Conservation (phyloP, 2,888 invertebrate species). For the Ceramica pisi region DNA sequence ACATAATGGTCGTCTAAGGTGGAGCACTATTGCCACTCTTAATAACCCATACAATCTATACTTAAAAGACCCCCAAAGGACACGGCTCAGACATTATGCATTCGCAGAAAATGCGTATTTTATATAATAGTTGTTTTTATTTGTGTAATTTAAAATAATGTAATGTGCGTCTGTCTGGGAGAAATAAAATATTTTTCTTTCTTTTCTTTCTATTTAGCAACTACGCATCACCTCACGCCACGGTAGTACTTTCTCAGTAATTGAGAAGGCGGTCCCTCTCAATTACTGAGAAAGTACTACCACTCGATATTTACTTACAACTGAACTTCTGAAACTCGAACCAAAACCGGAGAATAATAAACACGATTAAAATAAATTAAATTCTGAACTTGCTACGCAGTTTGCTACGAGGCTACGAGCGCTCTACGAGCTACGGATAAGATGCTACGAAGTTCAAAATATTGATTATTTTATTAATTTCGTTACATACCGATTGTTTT, state of each 20-base stretch:
- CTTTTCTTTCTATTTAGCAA: too few species aligned
- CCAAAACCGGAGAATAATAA: background rate
- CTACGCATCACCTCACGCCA: slow-evolving; percentile 23
- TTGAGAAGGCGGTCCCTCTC: too few species aligned
- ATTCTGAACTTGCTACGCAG: slow-evolving; percentile 7
- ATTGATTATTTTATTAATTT: too few species aligned
- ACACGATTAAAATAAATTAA: slow-evolving; percentile 4
- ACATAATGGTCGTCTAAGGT: too few species aligned
- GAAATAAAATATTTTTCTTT: too few species aligned
- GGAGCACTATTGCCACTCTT: too few species aligned
- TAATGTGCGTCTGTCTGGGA: too few species aligned
- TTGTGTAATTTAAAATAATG: too few species aligned
- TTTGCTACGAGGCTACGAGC: slow-evolving; percentile 18
- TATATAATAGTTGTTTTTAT: too few species aligned
- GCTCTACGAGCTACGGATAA: background rate
- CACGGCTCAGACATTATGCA: slow-evolving; percentile 10
- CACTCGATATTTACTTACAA: slow-evolving; percentile 24
- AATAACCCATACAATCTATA: too few species aligned
- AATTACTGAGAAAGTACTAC: slow-evolving; percentile 41
- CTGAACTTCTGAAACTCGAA: slow-evolving; percentile 22
- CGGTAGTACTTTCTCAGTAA: too few species aligned
- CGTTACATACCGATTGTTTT: too few species aligned
- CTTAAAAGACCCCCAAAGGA: background rate
- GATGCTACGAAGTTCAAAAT: background rate
- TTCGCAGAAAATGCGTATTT: slow-evolving; percentile 31